These are phyloP conservation scores for Nycticebus coucang DNA, from an alignment of 2,113 vertebrate species.

Conservation along the genomic window DNA sequence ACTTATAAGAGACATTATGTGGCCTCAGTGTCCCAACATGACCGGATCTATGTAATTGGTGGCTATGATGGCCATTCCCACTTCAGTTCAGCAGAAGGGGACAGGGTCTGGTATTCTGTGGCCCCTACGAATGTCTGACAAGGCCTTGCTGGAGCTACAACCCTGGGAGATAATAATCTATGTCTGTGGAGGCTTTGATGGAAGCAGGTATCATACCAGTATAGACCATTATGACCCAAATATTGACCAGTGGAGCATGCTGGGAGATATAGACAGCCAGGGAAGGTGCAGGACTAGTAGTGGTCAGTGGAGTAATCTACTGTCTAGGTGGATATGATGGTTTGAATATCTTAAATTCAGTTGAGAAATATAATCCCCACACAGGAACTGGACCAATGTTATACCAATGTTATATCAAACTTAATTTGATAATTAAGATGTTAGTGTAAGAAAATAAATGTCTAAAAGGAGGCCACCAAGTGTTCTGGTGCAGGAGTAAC, in stretches of 20 bases:
- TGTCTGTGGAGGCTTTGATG: constrained; percentile 97
- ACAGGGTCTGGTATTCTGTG: constrained; percentile 98
- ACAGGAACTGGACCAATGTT: constrained; percentile 98
- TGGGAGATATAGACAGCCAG: constrained; percentile 99
- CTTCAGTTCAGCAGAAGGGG: constrained; percentile 96
- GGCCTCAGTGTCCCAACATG: constrained; percentile 96
- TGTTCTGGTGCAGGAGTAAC: constrained; percentile 97
- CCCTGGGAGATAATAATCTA: constrained; percentile 99
- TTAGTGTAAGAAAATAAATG: not conserved
- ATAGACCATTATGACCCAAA: constrained; percentile 99
- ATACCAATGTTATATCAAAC: constrained; percentile 89
- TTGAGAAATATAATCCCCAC: constrained; percentile 98
- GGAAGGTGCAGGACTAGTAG: constrained; percentile 97
- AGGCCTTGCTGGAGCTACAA: constrained; percentile 96
- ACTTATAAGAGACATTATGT: constrained; percentile 97
- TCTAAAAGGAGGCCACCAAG: constrained; percentile 87
- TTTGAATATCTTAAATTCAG: constrained; percentile 97
- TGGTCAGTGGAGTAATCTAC: constrained; percentile 97
- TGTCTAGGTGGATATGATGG: constrained; percentile 98
- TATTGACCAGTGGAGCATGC: constrained; percentile 99
- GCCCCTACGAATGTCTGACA: constrained; percentile 98
- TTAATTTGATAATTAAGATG: constrained; percentile 44
- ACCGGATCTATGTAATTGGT: constrained; percentile 97
- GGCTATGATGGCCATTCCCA: constrained; percentile 97
- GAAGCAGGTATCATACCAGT: constrained; percentile 97